Base-by-base conservation (phyloP, 2,113 vertebrate genomes). In the Tringa solitaria region DNA sequence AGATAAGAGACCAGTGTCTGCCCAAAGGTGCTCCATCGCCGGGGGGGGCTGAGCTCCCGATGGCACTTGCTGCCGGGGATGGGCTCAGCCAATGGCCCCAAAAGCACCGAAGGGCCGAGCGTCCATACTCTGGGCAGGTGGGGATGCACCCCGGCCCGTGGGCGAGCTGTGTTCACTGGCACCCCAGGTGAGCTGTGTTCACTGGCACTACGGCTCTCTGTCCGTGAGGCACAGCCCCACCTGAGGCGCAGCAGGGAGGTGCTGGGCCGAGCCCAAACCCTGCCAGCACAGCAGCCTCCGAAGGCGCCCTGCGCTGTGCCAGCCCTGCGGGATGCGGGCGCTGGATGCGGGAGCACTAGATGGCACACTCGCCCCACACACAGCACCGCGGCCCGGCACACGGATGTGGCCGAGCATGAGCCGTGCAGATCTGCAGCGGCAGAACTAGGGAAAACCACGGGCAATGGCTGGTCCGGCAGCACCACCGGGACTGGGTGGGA, bases 181-280 rank as follows among this genome's bases (percentile, higher is more conserved):
- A 14, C 14, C 57, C 46, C 2, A 0, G 21, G 14, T 2, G 26
- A n/a, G 46, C 5, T 14, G 50, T 14, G 51, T 12, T 19, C 15
- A 30, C 61, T 28, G 70, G 14, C 60, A 14, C 14, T 24, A 35
- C 4, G 3, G 21, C 5, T 22, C 7, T 23, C 23, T 35, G 2
- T 10, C 45, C 15, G 8, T 3, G 26, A n/a, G 46, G 4, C 2
- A 6, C 2, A 1, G n/a, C 51, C 41, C 8, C 4, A 4, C 0
- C 12, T 5, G 30, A 28, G 14, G 28, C 7, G 3, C 60, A 7
- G 59, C 41, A 3, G 50, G 14, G 48, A 33, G 53, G 45, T 4
- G 53, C 53, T 14, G 53, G 63, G 54, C 37, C 2, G 1, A 35
- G 63, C 32, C 73, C n/a, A 7, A 18, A 5, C 24, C 30, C 72